Evolutionary conservation across 2,113 vertebrate genomes (phyloP), one percentile per base, ranked within the genome.

Genomic region (Bujurquina vittata): DNA sequence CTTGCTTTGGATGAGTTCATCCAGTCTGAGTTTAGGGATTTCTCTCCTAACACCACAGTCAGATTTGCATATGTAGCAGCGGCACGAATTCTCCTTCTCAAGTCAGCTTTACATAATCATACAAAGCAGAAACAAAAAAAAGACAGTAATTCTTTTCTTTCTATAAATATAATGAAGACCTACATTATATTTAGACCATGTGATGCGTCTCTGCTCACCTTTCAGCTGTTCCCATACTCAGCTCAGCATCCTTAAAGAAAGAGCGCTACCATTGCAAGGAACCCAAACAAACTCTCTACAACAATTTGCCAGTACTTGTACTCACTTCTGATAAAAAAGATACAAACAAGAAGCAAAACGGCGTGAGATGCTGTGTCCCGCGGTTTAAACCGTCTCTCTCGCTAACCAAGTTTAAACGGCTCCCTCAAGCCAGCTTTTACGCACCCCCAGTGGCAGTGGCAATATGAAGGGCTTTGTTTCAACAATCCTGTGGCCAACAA

Each of bases 161-260:
- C 40, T 57, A n/a, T 57, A 8, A 49, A 77, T 12, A 83, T 26
- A 46, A 77, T 10, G 26, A 23, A 61, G 61, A 2, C 26, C 40
- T 56, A 58, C 43, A 12, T 63, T 54, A 46, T 59, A 29, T 63
- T 37, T 81, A 33, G 33, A 75, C 43, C 17, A 73, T 49, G 54
- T 55, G 46, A 80, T 26, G 14, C 14, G 10, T 80, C 54, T 93
- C 55, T 65, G 85, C 96, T 96, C 94, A 96, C 96, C 96, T 96
- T 88, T 88, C 90, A 85, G 93, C 90, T 72, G 93, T 92, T 91
- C 96, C 96, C 96, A 96, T 96, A 86, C 77, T 93, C 56, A 87
- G 77, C 89, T 80, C 81, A 79, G 82, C 92, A 90, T 89, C 89
- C 86, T 93, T 92, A 90, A 80, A 84, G 10, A 79, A 78, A 26